Conservation (phyloP, 92 coral and sea anemone species). For the Palythoa grandiflora region DNA sequence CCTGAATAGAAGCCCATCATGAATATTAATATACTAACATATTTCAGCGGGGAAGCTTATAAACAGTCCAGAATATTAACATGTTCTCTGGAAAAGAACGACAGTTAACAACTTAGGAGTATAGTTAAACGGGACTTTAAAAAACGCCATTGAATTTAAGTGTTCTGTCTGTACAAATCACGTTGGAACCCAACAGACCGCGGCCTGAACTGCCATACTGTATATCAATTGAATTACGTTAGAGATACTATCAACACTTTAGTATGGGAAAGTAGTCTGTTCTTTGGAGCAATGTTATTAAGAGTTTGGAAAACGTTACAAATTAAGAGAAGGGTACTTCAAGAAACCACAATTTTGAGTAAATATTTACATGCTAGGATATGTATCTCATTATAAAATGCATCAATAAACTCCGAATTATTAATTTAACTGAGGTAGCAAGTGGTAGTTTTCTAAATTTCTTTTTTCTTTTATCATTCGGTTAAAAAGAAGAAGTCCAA, state of each 20-base stretch:
- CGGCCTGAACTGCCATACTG: neutral
- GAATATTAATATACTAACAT: conserved; percentile 35
- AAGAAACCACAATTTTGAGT: neutral
- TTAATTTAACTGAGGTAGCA: neutral
- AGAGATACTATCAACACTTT: neutral
- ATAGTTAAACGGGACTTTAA: neutral
- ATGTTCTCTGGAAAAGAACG: neutral
- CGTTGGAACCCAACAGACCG: conserved; percentile 11
- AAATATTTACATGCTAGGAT: conserved; percentile 2
- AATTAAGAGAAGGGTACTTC: neutral
- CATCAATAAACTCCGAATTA: neutral
- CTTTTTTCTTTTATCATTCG: neutral
- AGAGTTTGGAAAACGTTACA: neutral
- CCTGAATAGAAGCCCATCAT: neutral
- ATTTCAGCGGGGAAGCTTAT: conserved; percentile 9
- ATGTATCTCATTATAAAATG: conserved; percentile 10
- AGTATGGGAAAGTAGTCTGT: too few species aligned
- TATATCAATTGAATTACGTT: conserved; percentile 24
- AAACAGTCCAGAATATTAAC: neutral
- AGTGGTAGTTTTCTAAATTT: neutral
- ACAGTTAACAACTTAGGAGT: neutral
- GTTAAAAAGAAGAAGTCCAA: neutral
- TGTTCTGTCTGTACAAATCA: neutral
- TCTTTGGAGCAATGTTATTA: too few species aligned
- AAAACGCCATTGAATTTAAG: neutral